Base-by-base conservation (phyloP, 2,888 invertebrate species). In the Rhimphoctona megacephalus region DNA sequence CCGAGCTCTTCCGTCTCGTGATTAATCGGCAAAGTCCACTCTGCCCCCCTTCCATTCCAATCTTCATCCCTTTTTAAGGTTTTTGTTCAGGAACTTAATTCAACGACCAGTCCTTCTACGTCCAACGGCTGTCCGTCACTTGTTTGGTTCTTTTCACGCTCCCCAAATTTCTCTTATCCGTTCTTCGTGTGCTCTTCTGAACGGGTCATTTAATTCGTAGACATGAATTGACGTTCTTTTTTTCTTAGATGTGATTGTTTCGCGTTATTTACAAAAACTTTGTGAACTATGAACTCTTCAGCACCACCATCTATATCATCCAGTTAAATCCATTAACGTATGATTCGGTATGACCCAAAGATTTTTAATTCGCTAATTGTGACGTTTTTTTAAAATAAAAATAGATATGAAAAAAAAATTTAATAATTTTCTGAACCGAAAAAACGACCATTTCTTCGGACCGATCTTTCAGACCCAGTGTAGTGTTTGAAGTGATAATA, bases 21-120 rank as follows among this genome's bases (percentile, higher is more conserved):
- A 92, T 92, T 92, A 91, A 92, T 93, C 88, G 89, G 88, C 86
- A 87, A 89, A 89, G 79, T 85, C 87, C 87, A 88, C 87, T 87
- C 86, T 86, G 86, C 87, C 76, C 89, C 81, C 9, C 64, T 69
- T 14, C 57, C 25, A 11, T 66, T 36, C 66, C 57, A 61, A 61
- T 61, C 74, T 39, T 76, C 72, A 67, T 67, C 67, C 77, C 46
- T 73, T 83, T 83, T 83, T 72, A 76, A 85, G 83, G 82, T 30
- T 83, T 86, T 80, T 80, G 43, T 80, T 86, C 73, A 52, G 7
- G 67, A 81, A 81, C 83, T 81, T 73, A 73, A 83, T 77, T 54
- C 86, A 72, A 57, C 43, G 69, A 30, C 43, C 54, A 79, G 64
- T n/a, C 66, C 76, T 79, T 57, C 66, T 52, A 61, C 69, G 64